These are phyloP conservation scores for Stenolophus ochropezus DNA, from an alignment of 2,888 invertebrate genomes.

Conservation along the genomic window DNA sequence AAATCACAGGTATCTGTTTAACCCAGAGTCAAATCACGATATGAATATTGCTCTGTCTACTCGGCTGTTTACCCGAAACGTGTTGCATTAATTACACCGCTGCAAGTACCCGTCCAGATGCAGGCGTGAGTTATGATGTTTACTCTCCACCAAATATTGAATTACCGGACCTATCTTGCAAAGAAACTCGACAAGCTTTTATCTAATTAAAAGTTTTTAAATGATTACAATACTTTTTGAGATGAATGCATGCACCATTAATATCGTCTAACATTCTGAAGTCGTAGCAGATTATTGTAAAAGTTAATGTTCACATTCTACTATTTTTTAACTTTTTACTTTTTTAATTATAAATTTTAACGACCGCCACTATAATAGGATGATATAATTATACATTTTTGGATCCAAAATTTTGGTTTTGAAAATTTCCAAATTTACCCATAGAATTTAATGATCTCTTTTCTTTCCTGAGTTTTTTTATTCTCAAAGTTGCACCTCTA, in stretches of 20 bases:
- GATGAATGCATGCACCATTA: not conserved
- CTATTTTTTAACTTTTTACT: no score
- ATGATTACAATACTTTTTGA: not conserved
- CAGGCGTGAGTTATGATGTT: not conserved
- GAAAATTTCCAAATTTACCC: no score
- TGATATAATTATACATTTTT: no score
- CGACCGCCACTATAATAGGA: no score
- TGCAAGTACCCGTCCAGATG: not conserved
- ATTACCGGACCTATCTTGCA: not conserved
- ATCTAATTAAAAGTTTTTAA: not conserved
- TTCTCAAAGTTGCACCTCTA: no score
- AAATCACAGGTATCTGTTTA: slow-evolving; percentile 17
- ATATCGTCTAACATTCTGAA: no score
- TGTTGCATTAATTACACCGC: not conserved
- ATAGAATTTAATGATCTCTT: no score
- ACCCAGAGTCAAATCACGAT: slow-evolving; percentile 1
- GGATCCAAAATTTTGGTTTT: no score
- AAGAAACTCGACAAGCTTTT: not conserved
- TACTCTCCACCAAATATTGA: not conserved
- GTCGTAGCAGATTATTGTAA: no score
- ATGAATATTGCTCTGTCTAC: not conserved
- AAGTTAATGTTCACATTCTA: no score
- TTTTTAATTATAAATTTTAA: no score
- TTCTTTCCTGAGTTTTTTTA: no score
- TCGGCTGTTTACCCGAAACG: slow-evolving; percentile 6